Evolutionary conservation across 2,888 invertebrate species (phyloP).

Genomic region (Xylota sylvarum): DNA sequence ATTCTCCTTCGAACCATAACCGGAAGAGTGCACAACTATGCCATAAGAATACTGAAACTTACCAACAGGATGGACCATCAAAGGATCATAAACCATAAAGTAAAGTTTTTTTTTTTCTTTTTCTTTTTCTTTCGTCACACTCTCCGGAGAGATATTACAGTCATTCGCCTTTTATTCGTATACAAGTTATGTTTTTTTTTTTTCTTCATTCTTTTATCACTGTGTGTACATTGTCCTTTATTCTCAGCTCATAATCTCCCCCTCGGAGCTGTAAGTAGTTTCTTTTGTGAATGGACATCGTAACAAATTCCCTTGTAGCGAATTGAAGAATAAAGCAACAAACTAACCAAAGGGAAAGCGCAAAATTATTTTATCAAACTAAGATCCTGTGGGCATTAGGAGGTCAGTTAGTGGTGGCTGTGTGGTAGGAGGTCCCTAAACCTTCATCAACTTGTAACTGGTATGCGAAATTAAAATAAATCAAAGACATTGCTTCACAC

Average conservation of each 20-base stretch:
- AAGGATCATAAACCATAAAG: constrained; percentile 33
- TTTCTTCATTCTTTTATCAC: neutral
- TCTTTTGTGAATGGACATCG: constrained; percentile 14
- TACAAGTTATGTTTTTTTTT: neutral
- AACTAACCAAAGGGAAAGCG: neutral
- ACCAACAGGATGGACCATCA: constrained; percentile 17
- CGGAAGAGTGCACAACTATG: neutral
- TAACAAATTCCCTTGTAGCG: neutral
- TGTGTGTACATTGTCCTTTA: neutral
- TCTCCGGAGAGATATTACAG: constrained; percentile 36
- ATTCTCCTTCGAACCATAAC: constrained; percentile 6
- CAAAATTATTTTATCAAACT: constrained; percentile 16
- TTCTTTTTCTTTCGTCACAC: constrained; percentile 6
- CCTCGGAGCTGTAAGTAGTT: constrained; percentile 8
- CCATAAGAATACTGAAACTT: neutral
- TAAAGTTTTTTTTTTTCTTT: neutral
- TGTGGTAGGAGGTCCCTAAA: neutral
- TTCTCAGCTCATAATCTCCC: neutral
- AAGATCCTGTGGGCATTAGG: constrained; percentile 11
- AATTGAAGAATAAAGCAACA: constrained; percentile 9
- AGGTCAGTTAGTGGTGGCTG: neutral
- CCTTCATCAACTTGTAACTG: constrained; percentile 18
- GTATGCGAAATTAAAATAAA: constrained; percentile 13
- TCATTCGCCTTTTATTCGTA: constrained; percentile 14
- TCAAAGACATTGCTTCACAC: neutral